phyloP scores from a whole-genome alignment of 2,113 vertebrate genomes.

The Craseonycteris thonglongyai region DNA sequence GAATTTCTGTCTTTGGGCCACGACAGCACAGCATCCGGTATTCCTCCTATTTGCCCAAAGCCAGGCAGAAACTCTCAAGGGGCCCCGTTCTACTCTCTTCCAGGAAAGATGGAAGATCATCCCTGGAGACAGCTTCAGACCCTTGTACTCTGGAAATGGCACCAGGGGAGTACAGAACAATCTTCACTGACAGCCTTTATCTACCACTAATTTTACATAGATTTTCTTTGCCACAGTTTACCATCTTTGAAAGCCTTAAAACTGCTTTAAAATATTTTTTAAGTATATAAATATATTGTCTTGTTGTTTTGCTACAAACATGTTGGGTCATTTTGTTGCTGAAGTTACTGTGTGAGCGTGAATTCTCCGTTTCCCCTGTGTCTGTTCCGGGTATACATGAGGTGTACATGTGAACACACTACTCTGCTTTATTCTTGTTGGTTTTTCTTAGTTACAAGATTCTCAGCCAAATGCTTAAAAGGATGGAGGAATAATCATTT shows the following conservation, averaged over 20 bases:
- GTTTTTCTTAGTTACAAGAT: not conserved
- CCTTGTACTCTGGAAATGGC: not conserved
- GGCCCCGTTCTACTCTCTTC: not conserved
- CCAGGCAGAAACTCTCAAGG: not conserved
- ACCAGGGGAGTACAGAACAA: too few species aligned
- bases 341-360: not conserved
- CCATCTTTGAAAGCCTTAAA: not conserved
- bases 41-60: not conserved
- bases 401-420: not conserved
- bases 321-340: not conserved
- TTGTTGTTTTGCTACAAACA: not conserved
- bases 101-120: not conserved
- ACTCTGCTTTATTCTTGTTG: not conserved
- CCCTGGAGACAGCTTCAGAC: not conserved
- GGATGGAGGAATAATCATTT: not conserved
- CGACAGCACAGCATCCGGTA: not conserved
- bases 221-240: not conserved
- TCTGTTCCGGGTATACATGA: fast-evolving
- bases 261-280: not conserved
- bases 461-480: not conserved
- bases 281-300: not conserved
- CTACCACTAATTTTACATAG: not conserved
- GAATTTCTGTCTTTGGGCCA: not conserved
- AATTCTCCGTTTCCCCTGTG: not conserved
- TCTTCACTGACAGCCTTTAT: not conserved